Evolutionary conservation across 2,113 vertebrate species (phyloP).

Genomic region (Sorex araneus): DNA sequence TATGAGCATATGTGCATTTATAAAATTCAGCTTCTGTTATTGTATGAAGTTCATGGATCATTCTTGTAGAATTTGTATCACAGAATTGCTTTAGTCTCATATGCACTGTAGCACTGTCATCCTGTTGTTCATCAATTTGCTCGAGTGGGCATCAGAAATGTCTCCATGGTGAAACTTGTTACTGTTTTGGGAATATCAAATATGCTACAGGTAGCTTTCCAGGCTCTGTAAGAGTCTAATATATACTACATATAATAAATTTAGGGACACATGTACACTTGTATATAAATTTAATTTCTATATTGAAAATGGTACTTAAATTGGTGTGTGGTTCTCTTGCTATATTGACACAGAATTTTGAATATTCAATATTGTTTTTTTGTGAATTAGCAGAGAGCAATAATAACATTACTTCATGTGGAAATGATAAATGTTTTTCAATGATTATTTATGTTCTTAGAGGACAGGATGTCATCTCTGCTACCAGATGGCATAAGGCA

Average conservation of each 20-base stretch:
- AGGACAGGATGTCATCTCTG: neutral
- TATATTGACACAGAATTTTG: neutral
- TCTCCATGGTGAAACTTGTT: neutral
- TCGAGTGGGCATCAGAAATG: too few relatives aligned
- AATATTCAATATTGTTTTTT: neutral
- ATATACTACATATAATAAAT: neutral
- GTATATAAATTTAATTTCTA: too few relatives aligned
- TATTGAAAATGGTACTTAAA: conserved; percentile 24
- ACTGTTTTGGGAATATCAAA: too few relatives aligned
- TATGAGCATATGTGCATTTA: neutral
- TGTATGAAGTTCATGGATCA: neutral
- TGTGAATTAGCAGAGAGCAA: neutral
- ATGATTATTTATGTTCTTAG: conserved; percentile 62
- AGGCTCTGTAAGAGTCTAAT: too few relatives aligned
- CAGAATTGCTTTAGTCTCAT: neutral
- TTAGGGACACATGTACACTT: neutral
- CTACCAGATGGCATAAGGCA: conserved; percentile 16
- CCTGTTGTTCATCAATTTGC: too few relatives aligned
- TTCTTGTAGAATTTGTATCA: neutral
- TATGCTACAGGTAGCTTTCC: too few relatives aligned
- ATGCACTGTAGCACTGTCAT: neutral
- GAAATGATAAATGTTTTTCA: conserved; percentile 45
- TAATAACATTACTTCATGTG: conserved; percentile 23
- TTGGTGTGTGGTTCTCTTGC: neutral
- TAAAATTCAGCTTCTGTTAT: neutral